phyloP scores from a whole-genome alignment of 2,888 invertebrate genomes.

The Conomelus anceps region DNA sequence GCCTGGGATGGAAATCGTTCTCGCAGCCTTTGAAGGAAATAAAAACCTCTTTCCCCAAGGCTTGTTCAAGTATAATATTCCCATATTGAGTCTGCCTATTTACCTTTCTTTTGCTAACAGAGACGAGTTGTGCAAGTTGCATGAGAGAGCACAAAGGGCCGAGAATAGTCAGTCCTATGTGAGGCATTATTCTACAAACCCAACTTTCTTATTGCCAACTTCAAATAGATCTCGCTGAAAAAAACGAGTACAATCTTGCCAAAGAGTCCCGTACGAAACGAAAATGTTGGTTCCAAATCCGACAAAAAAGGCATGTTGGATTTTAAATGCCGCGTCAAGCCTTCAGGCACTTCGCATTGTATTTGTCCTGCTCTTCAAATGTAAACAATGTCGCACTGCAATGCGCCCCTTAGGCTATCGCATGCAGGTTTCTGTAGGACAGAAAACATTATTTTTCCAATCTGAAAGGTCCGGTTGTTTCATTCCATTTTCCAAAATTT shows the following conservation, averaged over 20 bases:
- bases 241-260: not conserved
- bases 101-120: not conserved
- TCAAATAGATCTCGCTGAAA: not conserved
- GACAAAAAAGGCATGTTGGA: not conserved
- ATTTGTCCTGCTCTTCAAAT: not conserved
- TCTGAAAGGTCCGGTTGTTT: not conserved
- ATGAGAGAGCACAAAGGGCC: not conserved
- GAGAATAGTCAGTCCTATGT: not conserved
- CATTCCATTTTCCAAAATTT: too few species aligned
- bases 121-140: not conserved
- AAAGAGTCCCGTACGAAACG: not conserved
- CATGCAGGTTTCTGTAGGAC: not conserved
- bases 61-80: not conserved
- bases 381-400: not conserved
- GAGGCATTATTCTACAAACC: not conserved
- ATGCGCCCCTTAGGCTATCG: too few species aligned
- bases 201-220: not conserved
- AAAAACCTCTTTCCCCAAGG: not conserved
- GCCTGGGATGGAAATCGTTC: not conserved
- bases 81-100: not conserved
- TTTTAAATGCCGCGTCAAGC: not conserved
- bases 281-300: not conserved
- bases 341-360: not conserved
- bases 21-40: not conserved
- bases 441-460: not conserved